These are phyloP conservation scores for Zaprionus ornatus DNA, from an alignment of 1,140 invertebrate species.

Conservation along the genomic window DNA sequence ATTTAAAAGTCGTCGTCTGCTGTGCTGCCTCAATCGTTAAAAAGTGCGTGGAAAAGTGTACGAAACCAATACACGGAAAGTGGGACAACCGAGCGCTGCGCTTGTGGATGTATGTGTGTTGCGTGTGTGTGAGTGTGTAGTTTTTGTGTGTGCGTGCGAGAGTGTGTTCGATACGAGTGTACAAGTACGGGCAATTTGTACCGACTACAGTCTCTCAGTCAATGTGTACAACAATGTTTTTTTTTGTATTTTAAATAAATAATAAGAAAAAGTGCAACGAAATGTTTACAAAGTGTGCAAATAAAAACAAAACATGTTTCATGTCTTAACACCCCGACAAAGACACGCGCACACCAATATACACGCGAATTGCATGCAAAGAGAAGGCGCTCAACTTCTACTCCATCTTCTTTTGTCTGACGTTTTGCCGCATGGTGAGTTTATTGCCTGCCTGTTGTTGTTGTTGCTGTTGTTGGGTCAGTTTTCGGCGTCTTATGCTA, in stretches of 20 bases:
- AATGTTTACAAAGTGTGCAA: slow-evolving; percentile 62
- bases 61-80: slow-evolving; percentile 81
- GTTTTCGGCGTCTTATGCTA: slow-evolving; percentile 60
- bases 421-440: slow-evolving; percentile 81
- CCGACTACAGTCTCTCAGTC: slow-evolving; percentile 34
- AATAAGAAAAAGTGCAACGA: slow-evolving; percentile 54
- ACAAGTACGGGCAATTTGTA: slow-evolving; percentile 54
- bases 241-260: slow-evolving; percentile 43
- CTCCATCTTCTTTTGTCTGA: slow-evolving; percentile 82
- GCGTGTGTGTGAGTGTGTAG: slow-evolving; percentile 24
- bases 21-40: slow-evolving; percentile 68
- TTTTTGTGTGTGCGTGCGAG: slow-evolving; percentile 29
- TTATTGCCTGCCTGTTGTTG: slow-evolving; percentile 53
- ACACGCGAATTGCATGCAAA: slow-evolving; percentile 72
- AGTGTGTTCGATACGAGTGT: slow-evolving; percentile 47
- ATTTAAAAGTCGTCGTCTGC: slow-evolving; percentile 56
- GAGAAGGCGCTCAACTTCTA: slow-evolving; percentile 71
- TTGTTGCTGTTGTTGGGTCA: slow-evolving; percentile 63
- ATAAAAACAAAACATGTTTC: slow-evolving; percentile 56
- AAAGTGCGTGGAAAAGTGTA: slow-evolving; percentile 80
- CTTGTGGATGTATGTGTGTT: slow-evolving; percentile 45
- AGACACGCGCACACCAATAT: slow-evolving; percentile 48
- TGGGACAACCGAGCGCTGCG: slow-evolving; percentile 75
- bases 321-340: slow-evolving; percentile 47
- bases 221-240: slow-evolving; percentile 57